Evolutionary conservation across 2,113 vertebrate genomes (phyloP).

Genomic region (Eulemur rufifrons): DNA sequence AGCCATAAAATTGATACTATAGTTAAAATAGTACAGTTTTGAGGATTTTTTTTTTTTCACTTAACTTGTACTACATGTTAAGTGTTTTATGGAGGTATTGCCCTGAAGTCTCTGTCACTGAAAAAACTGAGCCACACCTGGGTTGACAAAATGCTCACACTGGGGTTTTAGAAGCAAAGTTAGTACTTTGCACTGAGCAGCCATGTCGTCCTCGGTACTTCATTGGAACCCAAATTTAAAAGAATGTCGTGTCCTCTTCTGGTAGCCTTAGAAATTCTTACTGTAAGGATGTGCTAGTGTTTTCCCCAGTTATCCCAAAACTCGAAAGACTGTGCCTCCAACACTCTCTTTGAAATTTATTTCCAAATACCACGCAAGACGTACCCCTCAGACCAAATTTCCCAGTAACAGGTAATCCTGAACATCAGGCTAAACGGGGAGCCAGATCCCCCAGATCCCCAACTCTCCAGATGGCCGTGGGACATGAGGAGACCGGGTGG

Average conservation of each 20-base stretch:
- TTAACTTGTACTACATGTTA: background rate
- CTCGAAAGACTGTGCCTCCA: background rate
- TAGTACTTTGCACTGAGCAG: background rate
- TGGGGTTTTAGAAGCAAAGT: background rate
- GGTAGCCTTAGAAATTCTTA: background rate
- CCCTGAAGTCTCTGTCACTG: background rate
- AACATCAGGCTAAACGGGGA: background rate
- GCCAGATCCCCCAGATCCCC: background rate
- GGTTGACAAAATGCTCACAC: background rate
- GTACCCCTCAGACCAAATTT: background rate
- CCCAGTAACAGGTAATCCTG: background rate
- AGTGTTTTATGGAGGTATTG: background rate
- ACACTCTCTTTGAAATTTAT: background rate
- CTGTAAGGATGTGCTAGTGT: background rate
- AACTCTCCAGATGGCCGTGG: rapidly evolving
- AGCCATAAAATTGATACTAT: no score
- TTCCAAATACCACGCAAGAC: background rate
- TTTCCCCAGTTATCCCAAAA: background rate
- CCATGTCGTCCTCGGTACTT: background rate
- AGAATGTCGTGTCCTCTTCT: background rate
- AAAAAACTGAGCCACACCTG: background rate
- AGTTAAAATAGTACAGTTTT: background rate
- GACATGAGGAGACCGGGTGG: no score
- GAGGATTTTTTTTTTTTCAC: background rate
- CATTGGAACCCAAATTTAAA: background rate